Conservation (phyloP, 2,113 vertebrate species). For the Sinocyclocheilus rhinocerous region DNA sequence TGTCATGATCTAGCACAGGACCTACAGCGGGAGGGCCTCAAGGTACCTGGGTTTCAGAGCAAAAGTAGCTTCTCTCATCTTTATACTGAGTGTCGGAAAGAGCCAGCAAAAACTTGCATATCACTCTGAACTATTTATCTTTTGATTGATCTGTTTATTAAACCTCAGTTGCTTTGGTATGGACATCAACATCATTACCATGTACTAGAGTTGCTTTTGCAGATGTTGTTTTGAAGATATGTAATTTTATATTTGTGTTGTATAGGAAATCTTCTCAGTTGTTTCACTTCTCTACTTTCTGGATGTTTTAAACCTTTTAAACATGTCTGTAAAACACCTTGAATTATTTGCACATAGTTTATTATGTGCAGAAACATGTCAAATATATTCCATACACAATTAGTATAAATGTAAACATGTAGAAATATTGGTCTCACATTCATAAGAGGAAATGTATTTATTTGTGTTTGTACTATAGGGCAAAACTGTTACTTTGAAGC, state of each 20-base stretch:
- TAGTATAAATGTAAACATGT: not conserved
- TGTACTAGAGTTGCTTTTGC: not conserved
- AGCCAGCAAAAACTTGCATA: not conserved
- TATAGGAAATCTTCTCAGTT: not conserved
- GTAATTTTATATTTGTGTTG: too few species aligned
- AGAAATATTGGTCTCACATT: not conserved
- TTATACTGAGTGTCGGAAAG: not conserved
- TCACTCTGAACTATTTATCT: not conserved
- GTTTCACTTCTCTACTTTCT: not conserved
- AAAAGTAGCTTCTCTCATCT: not conserved
- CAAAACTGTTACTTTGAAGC: slow-evolving; percentile 92
- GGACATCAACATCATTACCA: not conserved
- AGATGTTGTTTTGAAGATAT: not conserved
- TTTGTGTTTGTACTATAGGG: slow-evolving; percentile 71
- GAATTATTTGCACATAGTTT: not conserved
- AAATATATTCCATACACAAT: not conserved
- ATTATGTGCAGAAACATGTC: not conserved
- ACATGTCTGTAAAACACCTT: not conserved
- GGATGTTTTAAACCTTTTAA: not conserved
- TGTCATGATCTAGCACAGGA: slow-evolving; percentile 90
- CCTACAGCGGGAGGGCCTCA: slow-evolving; percentile 64
- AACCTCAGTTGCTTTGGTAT: too few species aligned
- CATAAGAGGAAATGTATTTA: not conserved
- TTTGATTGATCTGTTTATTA: not conserved
- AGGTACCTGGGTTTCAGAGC: not conserved